These are phyloP conservation scores for Herminia tarsipennalis DNA, from an alignment of 2,888 invertebrate genomes.

Conservation along the genomic window DNA sequence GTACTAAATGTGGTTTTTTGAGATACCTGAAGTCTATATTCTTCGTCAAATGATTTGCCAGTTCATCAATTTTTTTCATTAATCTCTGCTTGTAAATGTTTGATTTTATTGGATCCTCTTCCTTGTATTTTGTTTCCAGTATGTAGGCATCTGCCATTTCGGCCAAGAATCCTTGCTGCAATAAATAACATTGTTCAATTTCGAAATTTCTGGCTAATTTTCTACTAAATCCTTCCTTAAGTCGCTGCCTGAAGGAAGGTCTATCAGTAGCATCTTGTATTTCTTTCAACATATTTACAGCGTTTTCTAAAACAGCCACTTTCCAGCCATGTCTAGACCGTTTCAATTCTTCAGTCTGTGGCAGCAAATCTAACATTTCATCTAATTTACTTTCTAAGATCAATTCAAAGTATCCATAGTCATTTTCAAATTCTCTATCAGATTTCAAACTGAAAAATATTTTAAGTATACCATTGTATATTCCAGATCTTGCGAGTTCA, in stretches of 20 bases:
- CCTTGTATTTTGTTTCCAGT: constrained; percentile 48
- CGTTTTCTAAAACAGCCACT: constrained; percentile 42
- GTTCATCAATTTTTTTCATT: constrained; percentile 44
- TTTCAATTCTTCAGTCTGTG: constrained; percentile 51
- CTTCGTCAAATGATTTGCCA: constrained; percentile 46
- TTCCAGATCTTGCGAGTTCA: constrained; percentile 45
- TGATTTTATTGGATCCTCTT: constrained; percentile 51
- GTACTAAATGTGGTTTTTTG: constrained; percentile 32
- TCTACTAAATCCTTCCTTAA: constrained; percentile 43
- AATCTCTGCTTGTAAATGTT: constrained; percentile 55
- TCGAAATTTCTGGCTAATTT: constrained; percentile 28
- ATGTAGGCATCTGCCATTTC: constrained; percentile 55
- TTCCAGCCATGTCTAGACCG: constrained; percentile 48
- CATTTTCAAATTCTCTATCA: constrained; percentile 50
- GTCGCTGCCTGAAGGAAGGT: constrained; percentile 46
- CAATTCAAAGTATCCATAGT: constrained; percentile 55
- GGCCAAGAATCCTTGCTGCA: constrained; percentile 39
- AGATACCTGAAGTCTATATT: constrained; percentile 44
- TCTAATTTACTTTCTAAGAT: constrained; percentile 59
- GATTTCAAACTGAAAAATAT: constrained; percentile 51
- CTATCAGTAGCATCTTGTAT: constrained; percentile 38
- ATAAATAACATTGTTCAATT: constrained; percentile 30
- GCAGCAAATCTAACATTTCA: constrained; percentile 55
- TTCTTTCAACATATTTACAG: constrained; percentile 38
- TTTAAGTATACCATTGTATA: constrained; percentile 56